Base-by-base conservation (phyloP, 2,797 vertebrate genomes). In the Serranus cabrilla region DNA sequence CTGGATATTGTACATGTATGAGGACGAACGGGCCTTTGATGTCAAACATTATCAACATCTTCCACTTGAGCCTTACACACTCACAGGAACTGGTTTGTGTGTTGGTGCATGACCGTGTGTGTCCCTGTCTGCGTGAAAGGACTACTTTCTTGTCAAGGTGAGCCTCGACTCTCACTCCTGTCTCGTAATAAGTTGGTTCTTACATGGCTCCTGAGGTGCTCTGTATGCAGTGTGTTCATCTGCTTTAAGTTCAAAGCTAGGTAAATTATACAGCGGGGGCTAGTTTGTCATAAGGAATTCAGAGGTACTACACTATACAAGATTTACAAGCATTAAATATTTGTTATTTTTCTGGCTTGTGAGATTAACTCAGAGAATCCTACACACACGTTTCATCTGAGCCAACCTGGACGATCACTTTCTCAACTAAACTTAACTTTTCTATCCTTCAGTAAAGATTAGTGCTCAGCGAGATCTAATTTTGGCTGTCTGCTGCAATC, bases 101-200 rank as follows among this genome's bases (percentile, higher is more conserved):
- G 40, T 49, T 14, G 49, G 13, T 54, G 59, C 42, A 12, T 55
- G 45, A 62, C 42, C 43, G 14, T 27, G 23, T 51, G 18, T 51
- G 40, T 76, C 20, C 43, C 54, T 14, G 11, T 20, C 54, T 14
- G 11, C n/a, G 54, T 70, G 52, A 71, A 57, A 70, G 57, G 69
- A 72, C 49, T 61, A 46, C 73, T 78, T 76, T 76, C 57, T 74
- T 62, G 70, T 84, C 74, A 85, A 80, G 70, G 78, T 83, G 73
- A 81, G 66, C 49, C 52, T 62, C 40, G n/a, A 43, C 5, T 57
- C 34, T 68, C 34, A 9, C 34, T 51, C 3, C 51, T 57, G 31
- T 51, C 23, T 27, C 42, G 5, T 21, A 25, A 50, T 25, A 61
- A 49, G 46, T 25, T 52, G 16, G 67, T 74, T 57, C 40, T 74